Evolutionary conservation across 2,113 vertebrate species (phyloP), one percentile per base, ranked within the genome.

Genomic region (Sitta europaea): DNA sequence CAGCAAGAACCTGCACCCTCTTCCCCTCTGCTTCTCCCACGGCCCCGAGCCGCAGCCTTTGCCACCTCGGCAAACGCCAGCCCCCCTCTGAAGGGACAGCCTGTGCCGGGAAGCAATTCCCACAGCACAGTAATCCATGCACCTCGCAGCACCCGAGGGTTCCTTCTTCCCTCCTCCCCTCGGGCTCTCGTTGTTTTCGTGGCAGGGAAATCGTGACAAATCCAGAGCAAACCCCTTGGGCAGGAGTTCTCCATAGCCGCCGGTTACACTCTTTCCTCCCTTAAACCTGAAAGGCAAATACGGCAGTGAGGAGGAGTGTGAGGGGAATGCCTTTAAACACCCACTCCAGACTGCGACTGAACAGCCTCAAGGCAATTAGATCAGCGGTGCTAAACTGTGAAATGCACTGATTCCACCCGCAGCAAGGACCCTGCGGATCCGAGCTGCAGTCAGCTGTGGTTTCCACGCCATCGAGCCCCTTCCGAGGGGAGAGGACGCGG

Each of bases 341-440:
- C n/a, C 48, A 0, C 25, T 42, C 66, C 19, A 17, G 42, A 4
- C 6, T 15, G 47, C 31, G 4, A n/a, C 2, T 2, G 47, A 54
- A 5, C 2, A 13, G 27, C 11, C 35, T 48, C 5, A 27, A 51
- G 65, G 33, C 38, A 15, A 58, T 61, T 3, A 45, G 43, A 21
- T 23, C 17, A 29, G 63, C 42, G 57, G 2, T 9, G 58, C 16
- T 29, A 63, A 75, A 28, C 53, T 25, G 35, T 5, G 76, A 76
- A 54, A 42, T 0, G 68, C 45, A 2, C 14, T 1, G 53, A 25
- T 38, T 25, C 24, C 3, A 8, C 2, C 35, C 0, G 7, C 4
- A 17, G 47, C 12, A 1, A 9, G 68, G 5, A 25, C 40, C 29
- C 5, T 0, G 86, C 1, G 50, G 11, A 1, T 58, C 6, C 9